A percentile compares a stretch with the other conserved stretches of the same genome.
Conservation (phyloP, 2,797 vertebrate genomes). For the Molossus alvarezi region DNA sequence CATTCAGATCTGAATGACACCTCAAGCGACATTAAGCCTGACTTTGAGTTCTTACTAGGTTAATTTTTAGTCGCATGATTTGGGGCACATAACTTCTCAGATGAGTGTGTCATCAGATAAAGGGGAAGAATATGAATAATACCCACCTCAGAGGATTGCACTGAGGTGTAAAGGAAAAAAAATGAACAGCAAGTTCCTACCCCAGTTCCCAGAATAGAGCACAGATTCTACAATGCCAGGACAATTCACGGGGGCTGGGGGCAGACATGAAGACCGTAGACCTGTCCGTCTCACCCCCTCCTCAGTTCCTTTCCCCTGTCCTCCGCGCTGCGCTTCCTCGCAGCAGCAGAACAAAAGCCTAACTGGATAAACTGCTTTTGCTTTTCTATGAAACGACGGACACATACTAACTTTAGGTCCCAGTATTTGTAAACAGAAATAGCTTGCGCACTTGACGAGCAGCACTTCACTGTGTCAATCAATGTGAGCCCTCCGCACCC, state of each 20-base stretch:
- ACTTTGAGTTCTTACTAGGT: neutral
- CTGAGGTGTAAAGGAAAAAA: neutral
- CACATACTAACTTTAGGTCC: neutral
- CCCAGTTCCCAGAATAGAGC: neutral
- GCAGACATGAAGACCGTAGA: neutral
- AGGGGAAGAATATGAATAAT: neutral
- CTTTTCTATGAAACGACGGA: neutral
- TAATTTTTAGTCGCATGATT: neutral
- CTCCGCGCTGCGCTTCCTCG: neutral
- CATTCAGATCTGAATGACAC: neutral
- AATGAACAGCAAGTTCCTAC: neutral
- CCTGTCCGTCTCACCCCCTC: neutral
- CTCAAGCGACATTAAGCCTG: neutral
- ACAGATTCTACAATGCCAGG: neutral
- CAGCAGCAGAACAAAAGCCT: neutral
- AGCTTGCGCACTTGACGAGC: rapidly evolving
- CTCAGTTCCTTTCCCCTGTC: neutral
- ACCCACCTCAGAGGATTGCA: neutral
- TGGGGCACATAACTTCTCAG: neutral
- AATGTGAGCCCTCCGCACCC: rapidly evolving
- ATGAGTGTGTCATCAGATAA: neutral
- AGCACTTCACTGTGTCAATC: neutral
- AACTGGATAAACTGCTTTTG: neutral
- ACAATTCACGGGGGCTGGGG: neutral
- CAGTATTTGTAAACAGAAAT: neutral